A percentile compares a stretch with the other conserved stretches of the same genome.
These are phyloP conservation scores for Numenius phaeopus DNA, from an alignment of 2,797 vertebrate genomes.

Conservation along the genomic window DNA sequence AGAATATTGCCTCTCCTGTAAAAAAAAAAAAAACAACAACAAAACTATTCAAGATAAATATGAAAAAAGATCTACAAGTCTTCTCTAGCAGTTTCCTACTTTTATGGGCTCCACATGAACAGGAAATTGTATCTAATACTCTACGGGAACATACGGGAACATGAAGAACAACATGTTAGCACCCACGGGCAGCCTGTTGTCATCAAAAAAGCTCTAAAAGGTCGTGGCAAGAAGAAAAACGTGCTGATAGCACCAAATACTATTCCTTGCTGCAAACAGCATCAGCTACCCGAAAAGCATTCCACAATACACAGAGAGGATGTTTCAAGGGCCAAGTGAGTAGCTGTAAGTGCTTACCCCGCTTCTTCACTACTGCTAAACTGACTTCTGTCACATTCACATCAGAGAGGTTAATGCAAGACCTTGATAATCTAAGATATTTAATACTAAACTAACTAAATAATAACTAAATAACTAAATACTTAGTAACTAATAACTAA, in stretches of 20 bases:
- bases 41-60: background rate
- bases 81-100: background rate
- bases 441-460: background rate
- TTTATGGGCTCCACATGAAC: background rate
- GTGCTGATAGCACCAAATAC: background rate
- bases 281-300: background rate
- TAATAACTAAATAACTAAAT: too few relatives aligned
- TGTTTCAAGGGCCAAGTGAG: background rate
- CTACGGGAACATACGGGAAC: accelerated
- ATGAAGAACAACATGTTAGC: background rate
- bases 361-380: background rate
- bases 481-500: too few relatives aligned
- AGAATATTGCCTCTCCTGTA: background rate
- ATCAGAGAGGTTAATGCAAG: background rate
- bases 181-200: background rate
- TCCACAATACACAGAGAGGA: background rate
- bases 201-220: background rate
- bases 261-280: background rate
- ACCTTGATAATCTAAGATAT: background rate
- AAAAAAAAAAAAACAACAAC: background rate
- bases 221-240: background rate
- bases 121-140: background rate
- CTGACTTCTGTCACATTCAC: background rate
- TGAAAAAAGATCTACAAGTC: background rate
- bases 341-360: background rate